phyloP scores from a whole-genome alignment of 2,113 vertebrate genomes.

The Rostratula benghalensis region DNA sequence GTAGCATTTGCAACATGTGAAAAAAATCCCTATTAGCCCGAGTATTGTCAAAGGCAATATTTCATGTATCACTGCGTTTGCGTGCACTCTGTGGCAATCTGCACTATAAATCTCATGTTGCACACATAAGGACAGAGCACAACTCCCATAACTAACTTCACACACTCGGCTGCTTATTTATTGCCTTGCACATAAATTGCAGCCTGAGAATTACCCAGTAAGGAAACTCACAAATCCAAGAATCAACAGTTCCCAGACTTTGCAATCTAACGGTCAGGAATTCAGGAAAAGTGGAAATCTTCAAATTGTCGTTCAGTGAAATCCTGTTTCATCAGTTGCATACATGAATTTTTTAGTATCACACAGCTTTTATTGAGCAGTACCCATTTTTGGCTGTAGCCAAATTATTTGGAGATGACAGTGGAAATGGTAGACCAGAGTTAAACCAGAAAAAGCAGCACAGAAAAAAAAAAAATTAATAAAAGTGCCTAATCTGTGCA shows the following conservation, averaged over 20 bases:
- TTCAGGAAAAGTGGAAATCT: background rate
- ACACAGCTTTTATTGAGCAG: background rate
- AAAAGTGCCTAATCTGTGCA: background rate
- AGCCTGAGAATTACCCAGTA: background rate
- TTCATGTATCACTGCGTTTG: background rate
- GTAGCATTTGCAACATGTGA: fast-evolving
- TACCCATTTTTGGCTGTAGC: background rate
- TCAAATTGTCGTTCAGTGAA: background rate
- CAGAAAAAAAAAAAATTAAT: background rate
- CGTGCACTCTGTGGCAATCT: background rate
- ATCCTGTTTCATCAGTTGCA: background rate
- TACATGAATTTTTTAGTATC: background rate
- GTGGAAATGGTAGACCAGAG: background rate
- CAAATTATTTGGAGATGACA: background rate
- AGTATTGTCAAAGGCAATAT: background rate
- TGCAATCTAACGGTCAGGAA: background rate
- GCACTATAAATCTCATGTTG: background rate
- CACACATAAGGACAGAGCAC: background rate
- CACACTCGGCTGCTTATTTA: background rate
- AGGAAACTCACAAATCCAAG: background rate
- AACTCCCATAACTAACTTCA: background rate
- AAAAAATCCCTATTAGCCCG: background rate
- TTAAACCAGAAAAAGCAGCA: background rate
- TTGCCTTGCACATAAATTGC: background rate
- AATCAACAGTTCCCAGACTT: background rate